Percentiles rank a stretch among this genome's conserved stretches.
Evolutionary conservation across 2,797 vertebrate species (phyloP).

Genomic region (Acanthornis magna): DNA sequence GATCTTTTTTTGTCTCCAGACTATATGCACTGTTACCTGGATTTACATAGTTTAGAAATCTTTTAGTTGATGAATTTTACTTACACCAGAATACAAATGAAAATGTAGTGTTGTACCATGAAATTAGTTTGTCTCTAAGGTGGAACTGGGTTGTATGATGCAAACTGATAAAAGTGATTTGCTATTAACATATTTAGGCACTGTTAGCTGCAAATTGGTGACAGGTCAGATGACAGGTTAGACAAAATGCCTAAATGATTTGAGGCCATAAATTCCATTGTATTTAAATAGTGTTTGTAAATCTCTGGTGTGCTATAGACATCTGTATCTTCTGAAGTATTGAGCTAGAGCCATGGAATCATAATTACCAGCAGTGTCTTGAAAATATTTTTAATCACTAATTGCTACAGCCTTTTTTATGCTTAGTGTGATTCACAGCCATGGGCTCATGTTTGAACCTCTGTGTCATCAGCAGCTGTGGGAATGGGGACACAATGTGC

Average conservation of each 20-base stretch:
- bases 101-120: neutral
- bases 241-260: neutral
- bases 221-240: neutral
- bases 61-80: neutral
- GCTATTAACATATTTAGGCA: neutral
- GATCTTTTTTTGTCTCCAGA: rapidly evolving
- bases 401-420: neutral
- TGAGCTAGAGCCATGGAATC: neutral
- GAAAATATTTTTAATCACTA: neutral
- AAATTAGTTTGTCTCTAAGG: neutral
- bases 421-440: neutral
- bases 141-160: neutral
- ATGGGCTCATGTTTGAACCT: neutral
- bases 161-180: neutral
- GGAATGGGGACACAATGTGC: too few relatives aligned
- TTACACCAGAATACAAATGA: neutral
- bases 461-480: neutral
- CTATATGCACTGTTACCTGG: neutral
- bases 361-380: neutral
- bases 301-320: neutral
- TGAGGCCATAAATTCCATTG: neutral
- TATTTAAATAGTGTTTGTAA: neutral
- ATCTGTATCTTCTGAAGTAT: neutral
- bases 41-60: neutral
- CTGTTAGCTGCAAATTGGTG: neutral